Conservation (phyloP, 2,888 invertebrate genomes). For the Dasypogon diadema region DNA sequence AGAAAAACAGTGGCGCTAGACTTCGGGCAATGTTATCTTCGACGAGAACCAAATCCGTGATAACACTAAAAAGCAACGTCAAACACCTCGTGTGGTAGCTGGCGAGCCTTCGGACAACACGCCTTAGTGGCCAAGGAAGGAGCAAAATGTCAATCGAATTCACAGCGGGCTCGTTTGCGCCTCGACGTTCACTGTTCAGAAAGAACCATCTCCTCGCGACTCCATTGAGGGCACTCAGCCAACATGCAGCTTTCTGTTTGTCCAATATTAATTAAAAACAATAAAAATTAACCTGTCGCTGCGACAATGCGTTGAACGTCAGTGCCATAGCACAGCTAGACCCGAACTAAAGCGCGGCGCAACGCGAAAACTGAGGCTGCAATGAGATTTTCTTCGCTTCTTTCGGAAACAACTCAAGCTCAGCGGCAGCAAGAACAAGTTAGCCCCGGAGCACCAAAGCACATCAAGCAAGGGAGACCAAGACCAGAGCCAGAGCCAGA, state of each 20-base stretch:
- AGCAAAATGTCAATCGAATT: background rate
- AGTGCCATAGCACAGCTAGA: slow-evolving; percentile 55
- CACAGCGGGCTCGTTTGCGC: background rate
- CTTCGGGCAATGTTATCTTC: background rate
- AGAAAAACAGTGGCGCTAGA: background rate
- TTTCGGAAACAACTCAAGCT: slow-evolving; percentile 4
- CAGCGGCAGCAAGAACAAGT: slow-evolving; percentile 1
- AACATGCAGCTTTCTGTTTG: background rate
- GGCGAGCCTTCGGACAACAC: background rate
- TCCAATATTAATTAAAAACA: slow-evolving; percentile 5
- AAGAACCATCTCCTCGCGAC: background rate
- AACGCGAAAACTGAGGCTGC: slow-evolving; percentile 54
- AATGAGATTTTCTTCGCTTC: slow-evolving; percentile 44
- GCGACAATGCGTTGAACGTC: slow-evolving; percentile 4
- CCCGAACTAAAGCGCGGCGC: slow-evolving; percentile 56
- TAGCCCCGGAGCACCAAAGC: background rate
- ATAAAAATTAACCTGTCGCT: background rate
- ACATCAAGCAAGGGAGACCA: background rate
- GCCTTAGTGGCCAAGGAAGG: background rate
- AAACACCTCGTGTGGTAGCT: background rate
- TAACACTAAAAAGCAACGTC: background rate
- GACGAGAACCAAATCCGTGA: background rate
- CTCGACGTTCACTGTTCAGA: background rate
- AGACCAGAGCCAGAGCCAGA: background rate
- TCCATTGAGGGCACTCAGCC: background rate